Conservation (phyloP, 2,113 vertebrate species). For the Eptatretus burgeri region DNA sequence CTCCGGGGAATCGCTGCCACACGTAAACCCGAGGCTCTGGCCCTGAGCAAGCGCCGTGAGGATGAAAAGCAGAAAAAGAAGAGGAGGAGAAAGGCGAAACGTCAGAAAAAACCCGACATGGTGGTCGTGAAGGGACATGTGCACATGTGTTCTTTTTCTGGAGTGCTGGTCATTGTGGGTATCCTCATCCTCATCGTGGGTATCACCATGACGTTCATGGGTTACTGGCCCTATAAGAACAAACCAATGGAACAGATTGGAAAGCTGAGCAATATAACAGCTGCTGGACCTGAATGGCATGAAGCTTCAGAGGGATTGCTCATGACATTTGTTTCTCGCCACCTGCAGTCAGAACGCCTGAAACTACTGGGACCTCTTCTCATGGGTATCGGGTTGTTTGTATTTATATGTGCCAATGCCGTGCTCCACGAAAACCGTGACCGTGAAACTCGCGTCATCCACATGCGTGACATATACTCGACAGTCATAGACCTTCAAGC, state of each 20-base stretch:
- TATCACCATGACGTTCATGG: slow-evolving; percentile 46
- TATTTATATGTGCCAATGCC: slow-evolving; percentile 82
- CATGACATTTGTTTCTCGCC: slow-evolving; percentile 31
- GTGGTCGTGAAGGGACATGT: slow-evolving; percentile 80
- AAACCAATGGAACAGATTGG: background rate
- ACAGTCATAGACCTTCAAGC: slow-evolving; percentile 85
- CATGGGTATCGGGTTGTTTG: slow-evolving; percentile 84
- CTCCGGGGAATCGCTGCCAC: slow-evolving; percentile 19
- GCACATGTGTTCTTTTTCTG: slow-evolving; percentile 49
- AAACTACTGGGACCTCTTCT: slow-evolving; percentile 74
- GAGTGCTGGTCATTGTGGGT: slow-evolving; percentile 45
- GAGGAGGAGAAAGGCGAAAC: slow-evolving; percentile 29
- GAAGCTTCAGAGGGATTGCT: slow-evolving; percentile 21
- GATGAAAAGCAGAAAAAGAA: background rate
- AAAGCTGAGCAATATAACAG: background rate
- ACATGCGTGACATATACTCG: slow-evolving; percentile 78
- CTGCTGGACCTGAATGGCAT: background rate
- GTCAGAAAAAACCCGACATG: slow-evolving; percentile 52
- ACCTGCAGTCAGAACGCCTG: slow-evolving; percentile 63
- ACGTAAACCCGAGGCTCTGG: background rate
- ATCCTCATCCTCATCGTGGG: slow-evolving; percentile 54
- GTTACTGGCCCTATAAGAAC: slow-evolving; percentile 54
- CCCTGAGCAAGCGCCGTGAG: background rate
- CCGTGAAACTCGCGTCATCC: slow-evolving; percentile 78
- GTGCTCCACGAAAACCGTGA: slow-evolving; percentile 76